A percentile compares a stretch with the other conserved stretches of the same genome.
Conservation (phyloP, 2,797 vertebrate genomes). For the Labeo calbasu region DNA sequence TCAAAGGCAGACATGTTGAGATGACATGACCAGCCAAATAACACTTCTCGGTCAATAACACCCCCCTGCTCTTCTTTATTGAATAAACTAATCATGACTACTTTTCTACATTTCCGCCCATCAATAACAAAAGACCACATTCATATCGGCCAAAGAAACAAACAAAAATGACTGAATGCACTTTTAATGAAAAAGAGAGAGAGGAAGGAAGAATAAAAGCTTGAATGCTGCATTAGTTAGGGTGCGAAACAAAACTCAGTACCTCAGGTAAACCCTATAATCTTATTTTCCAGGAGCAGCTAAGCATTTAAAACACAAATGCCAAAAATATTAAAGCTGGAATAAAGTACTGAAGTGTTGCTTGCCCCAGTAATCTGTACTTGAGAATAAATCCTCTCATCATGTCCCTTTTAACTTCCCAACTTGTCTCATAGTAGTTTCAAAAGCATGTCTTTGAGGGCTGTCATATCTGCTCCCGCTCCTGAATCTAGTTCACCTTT, state of each 20-base stretch:
- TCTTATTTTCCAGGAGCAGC: slow-evolving; percentile 1
- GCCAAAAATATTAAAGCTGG: not conserved
- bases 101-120: not conserved
- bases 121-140: not conserved
- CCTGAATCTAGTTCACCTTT: slow-evolving; percentile 39
- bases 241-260: not conserved
- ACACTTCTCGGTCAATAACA: not conserved
- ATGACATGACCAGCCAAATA: not conserved
- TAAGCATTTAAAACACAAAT: slow-evolving; percentile 4
- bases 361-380: not conserved
- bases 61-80: not conserved
- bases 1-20: not conserved
- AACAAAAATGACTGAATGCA: not conserved
- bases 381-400: not conserved
- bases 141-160: not conserved
- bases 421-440: slow-evolving; percentile 14
- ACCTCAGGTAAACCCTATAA: not conserved
- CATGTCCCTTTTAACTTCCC: slow-evolving; percentile 10
- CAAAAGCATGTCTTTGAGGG: slow-evolving; percentile 17
- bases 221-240: not conserved
- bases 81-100: not conserved
- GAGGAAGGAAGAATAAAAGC: not conserved
- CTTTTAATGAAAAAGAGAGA: not conserved
- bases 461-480: slow-evolving; percentile 5
- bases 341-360: not conserved